These are phyloP conservation scores for Tholera decimalis DNA, from an alignment of 2,888 invertebrate genomes.

Conservation along the genomic window DNA sequence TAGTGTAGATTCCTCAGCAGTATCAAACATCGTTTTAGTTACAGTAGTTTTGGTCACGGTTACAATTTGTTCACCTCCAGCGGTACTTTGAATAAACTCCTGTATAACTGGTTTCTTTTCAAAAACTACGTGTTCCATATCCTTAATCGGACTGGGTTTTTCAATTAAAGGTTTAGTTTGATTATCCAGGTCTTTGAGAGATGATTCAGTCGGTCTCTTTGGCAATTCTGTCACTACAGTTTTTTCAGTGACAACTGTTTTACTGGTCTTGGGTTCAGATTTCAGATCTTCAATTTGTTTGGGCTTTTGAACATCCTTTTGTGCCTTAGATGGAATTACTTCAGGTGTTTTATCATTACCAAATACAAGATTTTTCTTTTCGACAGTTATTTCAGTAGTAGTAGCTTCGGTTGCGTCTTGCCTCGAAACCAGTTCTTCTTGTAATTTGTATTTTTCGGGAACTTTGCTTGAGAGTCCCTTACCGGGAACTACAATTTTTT, in stretches of 20 bases:
- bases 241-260: constrained; percentile 33
- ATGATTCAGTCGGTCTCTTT: constrained; percentile 27
- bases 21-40: constrained; percentile 73
- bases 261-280: constrained; percentile 19
- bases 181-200: constrained; percentile 22
- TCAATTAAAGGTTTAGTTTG: constrained; percentile 37
- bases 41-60: constrained; percentile 75
- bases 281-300: constrained; percentile 21
- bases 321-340: constrained; percentile 5
- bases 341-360: constrained; percentile 43
- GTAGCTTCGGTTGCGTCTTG: constrained; percentile 23
- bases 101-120: constrained; percentile 70
- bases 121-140: constrained; percentile 64
- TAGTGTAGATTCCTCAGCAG: constrained; percentile 51
- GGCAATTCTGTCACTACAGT: constrained; percentile 26
- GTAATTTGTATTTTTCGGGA: constrained; percentile 31
- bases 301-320: constrained; percentile 20
- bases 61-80: constrained; percentile 73
- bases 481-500: constrained; percentile 31
- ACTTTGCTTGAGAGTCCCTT: constrained; percentile 41
- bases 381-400: constrained; percentile 41
- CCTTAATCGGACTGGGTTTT: constrained; percentile 52
- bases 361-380: constrained; percentile 57
- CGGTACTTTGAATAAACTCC: constrained; percentile 69
- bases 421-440: constrained; percentile 41